phyloP scores from a whole-genome alignment of 2,888 invertebrate genomes.

The Athetis lepigone region DNA sequence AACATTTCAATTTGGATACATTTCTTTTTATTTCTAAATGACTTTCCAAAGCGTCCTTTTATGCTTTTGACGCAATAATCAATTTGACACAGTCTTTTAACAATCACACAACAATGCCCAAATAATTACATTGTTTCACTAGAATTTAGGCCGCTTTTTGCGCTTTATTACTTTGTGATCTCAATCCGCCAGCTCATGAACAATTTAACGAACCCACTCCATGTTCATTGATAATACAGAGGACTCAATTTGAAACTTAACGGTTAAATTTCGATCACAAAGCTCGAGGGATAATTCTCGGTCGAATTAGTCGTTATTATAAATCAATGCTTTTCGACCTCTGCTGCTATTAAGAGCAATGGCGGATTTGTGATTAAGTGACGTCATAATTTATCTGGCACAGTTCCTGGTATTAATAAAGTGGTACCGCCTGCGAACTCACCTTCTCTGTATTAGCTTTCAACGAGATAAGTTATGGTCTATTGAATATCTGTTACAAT shows the following conservation, averaged over 20 bases:
- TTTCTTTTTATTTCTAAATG: too few relatives aligned
- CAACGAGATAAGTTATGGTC: conserved; percentile 72
- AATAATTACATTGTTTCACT: conserved; percentile 10
- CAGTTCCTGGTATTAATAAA: conserved; percentile 78
- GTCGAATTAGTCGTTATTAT: conserved; percentile 72
- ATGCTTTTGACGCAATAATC: too few relatives aligned
- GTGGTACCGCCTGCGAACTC: conserved; percentile 73
- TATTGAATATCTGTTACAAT: conserved; percentile 65
- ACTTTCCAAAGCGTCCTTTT: too few relatives aligned
- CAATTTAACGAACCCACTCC: conserved; percentile 38
- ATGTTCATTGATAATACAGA: conserved; percentile 45
- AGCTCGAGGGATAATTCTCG: conserved; percentile 54
- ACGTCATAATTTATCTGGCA: conserved; percentile 79
- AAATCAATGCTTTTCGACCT: conserved; percentile 74
- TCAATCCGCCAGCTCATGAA: conserved; percentile 21
- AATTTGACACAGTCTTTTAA: too few relatives aligned
- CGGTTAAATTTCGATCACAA: conserved; percentile 55
- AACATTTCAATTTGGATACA: too few relatives aligned
- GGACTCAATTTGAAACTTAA: conserved; percentile 49
- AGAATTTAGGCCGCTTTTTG: conserved; percentile 10
- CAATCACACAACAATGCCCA: background rate
- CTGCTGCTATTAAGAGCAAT: conserved; percentile 77
- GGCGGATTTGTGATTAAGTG: conserved; percentile 82
- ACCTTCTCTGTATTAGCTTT: conserved; percentile 77
- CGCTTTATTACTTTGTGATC: conserved; percentile 25